These are phyloP conservation scores for Adelphocoris suturalis DNA, from an alignment of 2,888 invertebrate genomes.

Conservation along the genomic window DNA sequence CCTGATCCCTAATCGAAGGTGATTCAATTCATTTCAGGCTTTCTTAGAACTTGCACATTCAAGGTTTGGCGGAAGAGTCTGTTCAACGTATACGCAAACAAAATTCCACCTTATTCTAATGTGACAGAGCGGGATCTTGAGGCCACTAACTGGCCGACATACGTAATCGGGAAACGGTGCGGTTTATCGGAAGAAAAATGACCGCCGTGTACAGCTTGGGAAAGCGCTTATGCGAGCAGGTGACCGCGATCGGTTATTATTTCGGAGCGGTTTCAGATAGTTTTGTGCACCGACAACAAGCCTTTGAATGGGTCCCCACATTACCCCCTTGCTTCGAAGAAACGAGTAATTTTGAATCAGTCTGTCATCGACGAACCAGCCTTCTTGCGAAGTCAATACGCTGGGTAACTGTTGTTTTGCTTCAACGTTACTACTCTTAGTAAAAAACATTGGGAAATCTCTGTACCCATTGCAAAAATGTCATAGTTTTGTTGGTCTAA, in stretches of 20 bases:
- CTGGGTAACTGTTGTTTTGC: no score
- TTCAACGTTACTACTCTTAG: no score
- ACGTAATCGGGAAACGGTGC: slow-evolving; percentile 52
- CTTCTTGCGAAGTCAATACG: no score
- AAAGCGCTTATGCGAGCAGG: slow-evolving; percentile 9
- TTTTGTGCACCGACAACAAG: neutral
- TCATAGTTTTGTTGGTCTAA: no score
- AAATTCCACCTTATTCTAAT: neutral
- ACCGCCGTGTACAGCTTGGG: neutral
- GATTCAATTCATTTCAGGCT: no score
- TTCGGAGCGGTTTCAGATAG: neutral
- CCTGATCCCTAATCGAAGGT: no score
- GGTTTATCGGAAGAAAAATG: slow-evolving; percentile 33
- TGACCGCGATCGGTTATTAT: slow-evolving; percentile 13
- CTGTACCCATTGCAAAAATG: no score
- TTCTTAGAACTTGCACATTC: no score
- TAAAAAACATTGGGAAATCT: no score
- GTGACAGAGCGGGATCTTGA: neutral
- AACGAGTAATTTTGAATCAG: neutral
- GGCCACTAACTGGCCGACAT: neutral
- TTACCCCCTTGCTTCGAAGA: neutral
- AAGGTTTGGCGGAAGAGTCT: no score
- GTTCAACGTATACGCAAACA: neutral
- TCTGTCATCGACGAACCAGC: no score
- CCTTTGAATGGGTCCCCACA: neutral